phyloP scores from a whole-genome alignment of 2,113 vertebrate genomes.

The Zootoca vivipara region DNA sequence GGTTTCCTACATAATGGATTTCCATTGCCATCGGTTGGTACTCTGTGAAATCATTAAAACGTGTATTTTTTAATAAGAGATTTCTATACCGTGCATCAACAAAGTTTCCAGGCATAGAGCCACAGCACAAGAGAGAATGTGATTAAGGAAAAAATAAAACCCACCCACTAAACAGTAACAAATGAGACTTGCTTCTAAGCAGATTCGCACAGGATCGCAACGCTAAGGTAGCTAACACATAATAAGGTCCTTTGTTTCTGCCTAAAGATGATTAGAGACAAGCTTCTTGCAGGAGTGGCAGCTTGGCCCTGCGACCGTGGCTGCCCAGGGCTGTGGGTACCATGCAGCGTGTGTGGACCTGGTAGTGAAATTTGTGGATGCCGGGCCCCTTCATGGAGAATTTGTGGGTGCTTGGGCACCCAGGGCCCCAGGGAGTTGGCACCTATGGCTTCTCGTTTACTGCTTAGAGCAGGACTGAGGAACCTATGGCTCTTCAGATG shows the following conservation, averaged over 20 bases:
- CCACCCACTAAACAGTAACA: background rate
- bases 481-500: no score
- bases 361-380: no score
- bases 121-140: background rate
- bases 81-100: background rate
- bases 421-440: no score
- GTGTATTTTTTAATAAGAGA: background rate
- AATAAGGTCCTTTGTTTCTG: background rate
- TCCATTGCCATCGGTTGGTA: constrained; percentile 86
- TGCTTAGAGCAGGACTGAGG: background rate
- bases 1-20: constrained; percentile 80
- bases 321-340: no score
- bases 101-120: background rate
- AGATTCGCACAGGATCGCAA: background rate
- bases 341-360: no score
- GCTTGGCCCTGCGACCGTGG: background rate
- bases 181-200: background rate
- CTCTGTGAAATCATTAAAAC: background rate
- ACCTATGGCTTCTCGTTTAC: no score
- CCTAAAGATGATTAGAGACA: constrained; percentile 18
- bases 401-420: no score
- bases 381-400: no score
- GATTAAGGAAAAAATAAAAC: background rate
- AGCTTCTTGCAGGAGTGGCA: background rate
- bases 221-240: background rate